phyloP scores from a whole-genome alignment of 2,113 vertebrate species.

The Panurus biarmicus region DNA sequence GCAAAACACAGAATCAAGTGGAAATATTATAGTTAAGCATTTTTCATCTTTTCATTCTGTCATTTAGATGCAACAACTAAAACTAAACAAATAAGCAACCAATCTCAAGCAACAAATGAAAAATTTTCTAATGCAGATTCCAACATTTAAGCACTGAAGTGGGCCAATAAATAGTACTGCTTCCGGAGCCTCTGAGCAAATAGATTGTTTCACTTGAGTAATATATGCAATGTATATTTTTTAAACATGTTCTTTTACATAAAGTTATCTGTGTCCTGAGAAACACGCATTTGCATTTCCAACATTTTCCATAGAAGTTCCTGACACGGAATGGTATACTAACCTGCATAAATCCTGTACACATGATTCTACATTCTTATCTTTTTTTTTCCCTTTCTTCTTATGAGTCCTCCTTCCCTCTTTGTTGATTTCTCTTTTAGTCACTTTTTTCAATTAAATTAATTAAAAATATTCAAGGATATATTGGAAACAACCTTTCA shows the following conservation, averaged over 20 bases:
- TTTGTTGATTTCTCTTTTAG: not conserved
- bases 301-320: not conserved
- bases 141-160: not conserved
- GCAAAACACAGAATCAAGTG: not conserved
- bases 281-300: not conserved
- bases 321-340: not conserved
- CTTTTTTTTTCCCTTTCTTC: not conserved
- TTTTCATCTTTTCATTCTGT: not conserved
- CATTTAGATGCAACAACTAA: not conserved
- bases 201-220: not conserved
- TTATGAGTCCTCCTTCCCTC: not conserved
- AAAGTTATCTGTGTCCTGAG: not conserved
- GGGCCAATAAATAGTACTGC: not conserved
- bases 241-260: not conserved
- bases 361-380: not conserved
- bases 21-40: not conserved
- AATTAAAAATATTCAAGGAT: not conserved
- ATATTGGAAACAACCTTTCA: not conserved
- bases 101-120: not conserved
- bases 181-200: not conserved
- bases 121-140: not conserved
- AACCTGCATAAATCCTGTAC: not conserved
- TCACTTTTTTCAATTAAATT: not conserved
- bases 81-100: not conserved
- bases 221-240: not conserved